A percentile compares a stretch with the other conserved stretches of the same genome.
These are phyloP conservation scores for western clawed frog (Xenopus tropicalis) DNA, from an alignment of 2,113 vertebrate species.

Conservation along the genomic window DNA sequence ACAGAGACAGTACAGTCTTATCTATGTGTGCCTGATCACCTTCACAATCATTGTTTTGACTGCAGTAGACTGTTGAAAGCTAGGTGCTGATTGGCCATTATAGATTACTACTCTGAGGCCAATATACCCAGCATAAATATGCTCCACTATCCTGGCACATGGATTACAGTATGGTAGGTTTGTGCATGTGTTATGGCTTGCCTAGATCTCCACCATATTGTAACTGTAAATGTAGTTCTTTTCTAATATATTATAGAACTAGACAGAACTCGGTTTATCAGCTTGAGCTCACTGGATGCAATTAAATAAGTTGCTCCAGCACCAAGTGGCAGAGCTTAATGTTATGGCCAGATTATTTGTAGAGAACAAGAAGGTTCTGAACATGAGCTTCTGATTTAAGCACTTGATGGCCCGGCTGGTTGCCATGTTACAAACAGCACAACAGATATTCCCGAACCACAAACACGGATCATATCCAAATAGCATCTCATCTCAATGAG, in stretches of 20 bases:
- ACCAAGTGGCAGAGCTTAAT: constrained; percentile 3
- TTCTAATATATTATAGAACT: not conserved
- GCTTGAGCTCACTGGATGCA: constrained; percentile 15
- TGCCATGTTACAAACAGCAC: constrained; percentile 35
- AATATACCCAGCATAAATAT: no score
- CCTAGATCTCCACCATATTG: no score
- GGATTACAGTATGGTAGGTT: no score
- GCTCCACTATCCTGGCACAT: no score
- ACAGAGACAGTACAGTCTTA: no score
- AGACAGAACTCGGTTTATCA: constrained; percentile 1
- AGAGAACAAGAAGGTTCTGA: constrained; percentile 10
- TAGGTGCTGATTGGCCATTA: no score
- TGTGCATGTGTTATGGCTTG: no score
- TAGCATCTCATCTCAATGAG: constrained; percentile 33
- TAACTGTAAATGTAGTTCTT: no score
- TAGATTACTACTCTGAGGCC: no score
- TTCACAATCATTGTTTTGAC: no score
- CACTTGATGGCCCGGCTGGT: constrained; percentile 19
- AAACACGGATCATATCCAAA: constrained; percentile 40
- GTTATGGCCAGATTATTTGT: constrained; percentile 15
- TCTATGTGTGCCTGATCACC: no score
- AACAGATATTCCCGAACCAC: constrained; percentile 27
- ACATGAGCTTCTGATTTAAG: constrained; percentile 32
- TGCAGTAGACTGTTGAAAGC: no score
- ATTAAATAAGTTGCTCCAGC: not conserved